These are phyloP conservation scores for Sterrhoptilus dennistouni DNA, from an alignment of 2,113 vertebrate species.

Conservation along the genomic window DNA sequence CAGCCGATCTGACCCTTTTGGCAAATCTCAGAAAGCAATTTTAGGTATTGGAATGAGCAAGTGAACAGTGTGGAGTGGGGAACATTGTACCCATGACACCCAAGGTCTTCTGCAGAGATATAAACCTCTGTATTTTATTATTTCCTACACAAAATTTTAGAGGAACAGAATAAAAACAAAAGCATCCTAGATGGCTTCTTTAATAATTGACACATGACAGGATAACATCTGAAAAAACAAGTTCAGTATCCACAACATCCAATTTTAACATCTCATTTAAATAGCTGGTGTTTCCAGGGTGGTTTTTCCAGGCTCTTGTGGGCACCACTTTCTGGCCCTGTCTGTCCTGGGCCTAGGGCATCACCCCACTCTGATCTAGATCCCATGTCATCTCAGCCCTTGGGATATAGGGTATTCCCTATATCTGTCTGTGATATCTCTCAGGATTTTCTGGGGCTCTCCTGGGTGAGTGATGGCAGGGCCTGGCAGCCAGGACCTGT, in stretches of 20 bases:
- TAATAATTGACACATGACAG: neutral
- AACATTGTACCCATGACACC: neutral
- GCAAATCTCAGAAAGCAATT: constrained; percentile 61
- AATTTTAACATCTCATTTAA: neutral
- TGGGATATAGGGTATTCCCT: fast-evolving
- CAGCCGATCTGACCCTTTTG: constrained; percentile 14
- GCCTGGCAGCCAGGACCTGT: neutral
- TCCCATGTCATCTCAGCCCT: neutral
- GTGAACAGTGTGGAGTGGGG: neutral
- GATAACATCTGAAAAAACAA: neutral
- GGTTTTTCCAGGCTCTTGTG: neutral
- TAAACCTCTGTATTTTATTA: neutral
- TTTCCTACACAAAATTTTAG: constrained; percentile 22
- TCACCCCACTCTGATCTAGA: fast-evolving
- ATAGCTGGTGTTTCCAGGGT: neutral
- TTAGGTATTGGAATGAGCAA: constrained; percentile 59
- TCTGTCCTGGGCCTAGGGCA: too few relatives aligned
- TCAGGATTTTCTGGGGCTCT: neutral
- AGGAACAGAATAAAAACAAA: constrained; percentile 7
- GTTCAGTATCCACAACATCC: neutral
- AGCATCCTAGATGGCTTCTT: neutral
- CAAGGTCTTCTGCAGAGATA: neutral
- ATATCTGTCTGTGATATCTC: fast-evolving
- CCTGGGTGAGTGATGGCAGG: too few relatives aligned
- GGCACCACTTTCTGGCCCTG: fast-evolving